Base-by-base conservation (phyloP, 2,888 invertebrate genomes). In the Mechanitis mazaeus region DNA sequence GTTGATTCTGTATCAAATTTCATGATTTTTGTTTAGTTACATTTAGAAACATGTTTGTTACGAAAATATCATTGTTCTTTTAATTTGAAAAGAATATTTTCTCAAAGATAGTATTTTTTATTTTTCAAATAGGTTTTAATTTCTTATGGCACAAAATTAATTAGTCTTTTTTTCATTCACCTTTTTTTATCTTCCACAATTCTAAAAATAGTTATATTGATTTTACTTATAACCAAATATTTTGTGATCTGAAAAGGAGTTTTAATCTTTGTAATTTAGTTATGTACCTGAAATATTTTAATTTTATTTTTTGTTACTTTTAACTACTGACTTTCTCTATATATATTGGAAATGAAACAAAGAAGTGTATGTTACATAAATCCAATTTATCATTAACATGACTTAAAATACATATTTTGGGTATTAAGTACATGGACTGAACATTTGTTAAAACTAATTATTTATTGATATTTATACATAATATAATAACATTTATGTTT, bases 231-330 rank as follows among this genome's bases (percentile, higher is more conserved):
- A 50, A 42, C 9, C 42, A 9, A 42, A 42, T 11, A 9, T 42
- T 42, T 11, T 50, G 50, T 50, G 50, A 50, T 50, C 31, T 50
- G 50, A 7, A 50, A 9, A 42, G 28, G 28, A 54, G 33, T 12
- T 45, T 2, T 54, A 33, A 46, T 46, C 20, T 55, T 45, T 33
- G 45, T 54, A 35, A 46, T 56, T 58, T 58, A 58, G 60, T 61
- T 60, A 60, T 60, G 64, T 66, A 66, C 66, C 66, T 66, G 64
- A 64, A 45, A 53, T 3, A 55, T 53, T 7, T 57, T 55, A 61
- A 11, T 57, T 57, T 47, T 20, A 20, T 46, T 45, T 47, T 55
- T 33, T 54, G 35, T 33, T 46, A 12, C 9, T 11, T n/a, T 54
- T 33, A 9, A 9, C 3, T 59, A 35, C 20, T 20, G 20, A 20